A percentile compares a stretch with the other conserved stretches of the same genome.
These are phyloP conservation scores for Poecilia velifera DNA, from an alignment of 2,797 vertebrate species.

Conservation along the genomic window DNA sequence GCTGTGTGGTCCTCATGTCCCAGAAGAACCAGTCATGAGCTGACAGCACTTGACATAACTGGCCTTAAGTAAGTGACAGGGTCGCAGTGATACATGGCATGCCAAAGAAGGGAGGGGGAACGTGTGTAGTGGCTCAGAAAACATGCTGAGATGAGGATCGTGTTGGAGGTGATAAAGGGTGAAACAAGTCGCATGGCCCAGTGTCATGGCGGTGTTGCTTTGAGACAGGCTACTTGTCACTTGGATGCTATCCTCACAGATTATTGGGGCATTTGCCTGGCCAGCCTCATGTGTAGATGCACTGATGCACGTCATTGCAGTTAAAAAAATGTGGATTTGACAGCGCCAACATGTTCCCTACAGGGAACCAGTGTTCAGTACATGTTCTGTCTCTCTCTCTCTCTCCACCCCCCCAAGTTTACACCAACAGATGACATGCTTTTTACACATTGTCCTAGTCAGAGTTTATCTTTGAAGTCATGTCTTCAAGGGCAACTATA, in stretches of 20 bases:
- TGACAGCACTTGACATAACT: constrained; percentile 58
- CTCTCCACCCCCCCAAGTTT: too few species aligned
- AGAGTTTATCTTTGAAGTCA: background rate
- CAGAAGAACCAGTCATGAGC: constrained; percentile 35
- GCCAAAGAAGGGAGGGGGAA: constrained; percentile 11
- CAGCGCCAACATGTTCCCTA: constrained; percentile 27
- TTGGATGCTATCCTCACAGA: constrained; percentile 26
- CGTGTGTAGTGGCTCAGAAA: constrained; percentile 35
- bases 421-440: background rate
- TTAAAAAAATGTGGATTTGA: constrained; percentile 50
- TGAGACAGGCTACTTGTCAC: constrained; percentile 13
- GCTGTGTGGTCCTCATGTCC: constrained; percentile 32
- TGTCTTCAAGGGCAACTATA: background rate
- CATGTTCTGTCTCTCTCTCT: background rate
- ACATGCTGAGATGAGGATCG: constrained; percentile 26
- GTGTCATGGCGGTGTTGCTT: constrained; percentile 2
- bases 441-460: background rate
- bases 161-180: constrained; percentile 12
- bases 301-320: constrained; percentile 27
- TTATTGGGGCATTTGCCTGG: constrained; percentile 49
- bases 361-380: constrained; percentile 6
- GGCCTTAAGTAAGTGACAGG: constrained; percentile 53
- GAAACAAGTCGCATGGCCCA: constrained; percentile 22
- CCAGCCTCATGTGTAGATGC: constrained; percentile 15
- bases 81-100: constrained; percentile 26